Evolutionary conservation across 1,140 invertebrate genomes (phyloP), one percentile per base, ranked within the genome.

Genomic region (Drosophila aff.): DNA sequence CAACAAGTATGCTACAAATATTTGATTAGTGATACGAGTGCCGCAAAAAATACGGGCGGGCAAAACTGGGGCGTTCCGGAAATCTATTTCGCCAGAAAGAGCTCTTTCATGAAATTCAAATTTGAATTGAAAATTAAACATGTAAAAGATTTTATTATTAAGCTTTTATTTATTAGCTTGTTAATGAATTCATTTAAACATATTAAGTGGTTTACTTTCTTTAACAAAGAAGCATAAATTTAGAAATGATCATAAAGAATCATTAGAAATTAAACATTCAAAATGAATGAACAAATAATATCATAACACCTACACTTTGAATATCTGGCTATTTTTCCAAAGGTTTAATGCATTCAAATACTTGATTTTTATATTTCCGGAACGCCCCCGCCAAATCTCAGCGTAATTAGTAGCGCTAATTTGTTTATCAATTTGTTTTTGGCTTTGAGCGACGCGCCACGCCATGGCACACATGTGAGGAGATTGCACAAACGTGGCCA

Each of bases 1-100:
- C 50, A 49, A 52, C 44, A 67, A 79, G 63, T 86, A 71, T 68
- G 50, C 65, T 43, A 76, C 84, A 85, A 90, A 90, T 89, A 89
- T 89, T 90, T 89, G 85, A 78, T 60, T 73, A 64, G 26, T 60
- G 68, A 82, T 68, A 67, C 38, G 26, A 46, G 38, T 6, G 23
- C 4, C 0, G 23, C 18, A 11, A 46, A 28, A 43, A 10, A 41
- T 38, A 38, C 33, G 2, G 62, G 61, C 26, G 33, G 21, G 40
- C 15, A 11, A 26, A 26, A 18, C 0, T 15, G 33, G 2, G 15
- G 7, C n/a, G 63, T 87, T 87, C 66, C 33, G 1, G 2, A 18
- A 46, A 59, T 8, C 4, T 0, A 40, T 38, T 47, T 60, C 33
- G 4, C 33, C 10, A 36, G 33, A 13, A 36, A 36, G 4, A 4